A percentile compares a stretch with the other conserved stretches of the same genome.
These are phyloP conservation scores for Coregonus clupeaformis DNA, from an alignment of 2,113 vertebrate genomes.

Conservation along the genomic window DNA sequence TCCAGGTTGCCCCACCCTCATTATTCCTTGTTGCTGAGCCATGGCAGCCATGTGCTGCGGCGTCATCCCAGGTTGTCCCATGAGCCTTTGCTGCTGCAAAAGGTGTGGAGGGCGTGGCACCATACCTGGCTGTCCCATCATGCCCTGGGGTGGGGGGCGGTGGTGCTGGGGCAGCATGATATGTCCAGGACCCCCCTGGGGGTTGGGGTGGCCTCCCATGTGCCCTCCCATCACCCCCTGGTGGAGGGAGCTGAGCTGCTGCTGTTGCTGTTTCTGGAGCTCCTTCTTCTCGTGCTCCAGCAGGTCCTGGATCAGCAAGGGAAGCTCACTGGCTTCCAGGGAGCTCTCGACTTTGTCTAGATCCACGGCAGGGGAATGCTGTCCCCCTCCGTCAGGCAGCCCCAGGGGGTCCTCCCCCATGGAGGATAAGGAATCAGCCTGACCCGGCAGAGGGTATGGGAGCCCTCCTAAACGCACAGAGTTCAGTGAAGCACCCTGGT, in stretches of 20 bases:
- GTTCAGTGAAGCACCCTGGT: slow-evolving; percentile 66
- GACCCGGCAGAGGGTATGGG: slow-evolving; percentile 62
- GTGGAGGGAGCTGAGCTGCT: slow-evolving; percentile 79
- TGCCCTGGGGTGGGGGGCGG: slow-evolving; percentile 71
- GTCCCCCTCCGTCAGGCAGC: slow-evolving; percentile 77
- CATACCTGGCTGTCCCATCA: slow-evolving; percentile 78
- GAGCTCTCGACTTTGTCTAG: slow-evolving; percentile 96
- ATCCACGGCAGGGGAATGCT: slow-evolving; percentile 84
- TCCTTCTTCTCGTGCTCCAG: slow-evolving; percentile 98
- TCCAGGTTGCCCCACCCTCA: slow-evolving; percentile 79
- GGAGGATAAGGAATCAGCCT: slow-evolving; percentile 73
- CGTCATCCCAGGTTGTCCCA: slow-evolving; percentile 53
- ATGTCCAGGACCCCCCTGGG: slow-evolving; percentile 64
- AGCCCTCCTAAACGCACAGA: slow-evolving; percentile 74
- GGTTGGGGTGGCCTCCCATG: slow-evolving; percentile 63
- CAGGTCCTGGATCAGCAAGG: slow-evolving; percentile 93
- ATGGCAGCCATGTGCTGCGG: slow-evolving; percentile 76
- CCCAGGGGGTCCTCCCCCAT: slow-evolving; percentile 80
- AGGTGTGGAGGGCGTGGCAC: slow-evolving; percentile 70
- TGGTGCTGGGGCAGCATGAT: slow-evolving; percentile 74
- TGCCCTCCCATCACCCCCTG: slow-evolving; percentile 73
- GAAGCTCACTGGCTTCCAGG: slow-evolving; percentile 90
- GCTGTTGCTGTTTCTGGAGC: slow-evolving; percentile 76
- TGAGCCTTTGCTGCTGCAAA: slow-evolving; percentile 78
- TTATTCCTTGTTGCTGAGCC: slow-evolving; percentile 80